These are phyloP conservation scores for Megalonaias nervosa DNA, from an alignment of 1,140 invertebrate genomes.

Conservation along the genomic window DNA sequence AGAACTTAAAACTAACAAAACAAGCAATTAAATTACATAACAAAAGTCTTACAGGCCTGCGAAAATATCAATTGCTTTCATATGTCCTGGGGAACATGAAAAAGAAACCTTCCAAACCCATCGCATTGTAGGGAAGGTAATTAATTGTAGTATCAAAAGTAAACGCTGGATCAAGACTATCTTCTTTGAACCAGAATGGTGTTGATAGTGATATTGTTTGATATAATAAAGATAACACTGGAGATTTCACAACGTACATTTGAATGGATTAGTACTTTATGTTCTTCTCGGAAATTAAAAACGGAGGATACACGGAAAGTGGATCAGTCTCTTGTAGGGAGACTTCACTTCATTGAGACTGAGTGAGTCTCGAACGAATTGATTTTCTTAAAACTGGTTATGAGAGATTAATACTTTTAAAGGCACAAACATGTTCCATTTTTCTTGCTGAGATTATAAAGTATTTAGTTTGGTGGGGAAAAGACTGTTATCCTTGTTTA, in stretches of 20 bases:
- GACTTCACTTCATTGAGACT: constrained; percentile 6
- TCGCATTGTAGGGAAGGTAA: neutral
- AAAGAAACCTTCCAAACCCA: neutral
- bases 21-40: too few species aligned
- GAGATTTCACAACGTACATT: neutral
- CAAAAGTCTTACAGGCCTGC: too few species aligned
- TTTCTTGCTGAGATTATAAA: constrained; percentile 3
- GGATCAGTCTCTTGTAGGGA: constrained; percentile 10
- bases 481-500: too few species aligned
- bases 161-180: neutral
- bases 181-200: neutral
- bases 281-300: constrained; percentile 8
- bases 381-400: constrained; percentile 15
- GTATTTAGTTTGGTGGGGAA: too few species aligned
- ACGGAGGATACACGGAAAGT: neutral
- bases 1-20: too few species aligned
- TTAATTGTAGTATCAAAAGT: neutral
- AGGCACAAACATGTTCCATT: neutral
- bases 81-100: neutral
- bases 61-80: too few species aligned
- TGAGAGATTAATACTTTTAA: neutral
- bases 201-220: neutral
- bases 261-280: constrained; percentile 8
- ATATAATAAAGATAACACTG: constrained; percentile 3
- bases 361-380: neutral